Evolutionary conservation across 1,140 invertebrate species (phyloP).

Genomic region (Neodiprion fabricii): DNA sequence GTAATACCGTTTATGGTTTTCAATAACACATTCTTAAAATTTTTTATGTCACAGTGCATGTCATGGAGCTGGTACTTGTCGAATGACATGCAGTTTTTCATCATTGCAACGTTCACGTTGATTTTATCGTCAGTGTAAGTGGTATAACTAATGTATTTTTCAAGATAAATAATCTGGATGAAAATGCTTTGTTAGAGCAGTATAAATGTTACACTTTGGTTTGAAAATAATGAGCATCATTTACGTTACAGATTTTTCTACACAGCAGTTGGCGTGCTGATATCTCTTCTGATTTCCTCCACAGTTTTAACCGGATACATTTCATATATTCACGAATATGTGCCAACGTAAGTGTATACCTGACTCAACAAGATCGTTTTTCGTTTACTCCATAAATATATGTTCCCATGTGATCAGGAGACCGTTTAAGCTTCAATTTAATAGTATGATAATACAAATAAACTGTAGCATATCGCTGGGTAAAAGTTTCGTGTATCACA

Average conservation of each 20-base stretch:
- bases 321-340: slow-evolving; percentile 51
- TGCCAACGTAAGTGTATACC: slow-evolving; percentile 55
- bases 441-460: no score
- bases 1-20: no score
- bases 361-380: background rate
- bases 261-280: slow-evolving; percentile 34
- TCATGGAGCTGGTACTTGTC: slow-evolving; percentile 85
- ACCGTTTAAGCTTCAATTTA: no score
- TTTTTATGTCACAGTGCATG: slow-evolving; percentile 66
- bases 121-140: slow-evolving; percentile 65
- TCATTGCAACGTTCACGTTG: slow-evolving; percentile 62
- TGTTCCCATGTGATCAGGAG: no score
- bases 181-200: slow-evolving; percentile 10
- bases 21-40: background rate
- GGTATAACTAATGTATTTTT: slow-evolving; percentile 11
- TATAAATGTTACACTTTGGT: slow-evolving; percentile 16
- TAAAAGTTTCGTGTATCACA: no score
- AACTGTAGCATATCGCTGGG: no score
- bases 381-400: background rate
- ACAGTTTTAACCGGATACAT: slow-evolving; percentile 47
- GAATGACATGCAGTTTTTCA: slow-evolving; percentile 82
- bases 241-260: slow-evolving; percentile 52
- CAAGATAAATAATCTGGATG: slow-evolving; percentile 5
- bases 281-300: slow-evolving; percentile 45
- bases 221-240: slow-evolving; percentile 12